Conservation (phyloP, 1,140 invertebrate genomes). For the Chironomus tepperi region DNA sequence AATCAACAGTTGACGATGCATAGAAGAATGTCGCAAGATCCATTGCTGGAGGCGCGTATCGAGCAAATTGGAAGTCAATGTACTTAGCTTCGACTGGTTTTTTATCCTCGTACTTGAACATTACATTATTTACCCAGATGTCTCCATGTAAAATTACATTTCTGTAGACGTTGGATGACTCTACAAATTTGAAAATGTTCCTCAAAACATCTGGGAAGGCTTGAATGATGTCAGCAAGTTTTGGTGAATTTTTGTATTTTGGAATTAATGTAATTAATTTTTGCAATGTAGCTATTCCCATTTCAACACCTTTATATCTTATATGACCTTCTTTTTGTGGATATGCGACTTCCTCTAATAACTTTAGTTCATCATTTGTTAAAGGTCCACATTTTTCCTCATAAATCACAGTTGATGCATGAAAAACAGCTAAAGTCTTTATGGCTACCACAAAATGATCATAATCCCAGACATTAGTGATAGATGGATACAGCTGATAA, state of each 20-base stretch:
- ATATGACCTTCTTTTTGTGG: constrained; percentile 34
- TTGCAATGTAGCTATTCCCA: constrained; percentile 39
- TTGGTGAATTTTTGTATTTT: constrained; percentile 31
- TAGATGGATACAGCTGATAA: constrained; percentile 34
- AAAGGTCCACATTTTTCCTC: constrained; percentile 41
- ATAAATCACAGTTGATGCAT: constrained; percentile 46
- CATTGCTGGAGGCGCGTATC: constrained; percentile 45
- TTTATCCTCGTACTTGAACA: constrained; percentile 46
- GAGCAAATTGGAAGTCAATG: constrained; percentile 53
- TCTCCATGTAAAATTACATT: constrained; percentile 53
- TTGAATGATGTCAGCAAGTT: constrained; percentile 33
- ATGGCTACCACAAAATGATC: constrained; percentile 44
- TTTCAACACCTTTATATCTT: constrained; percentile 39
- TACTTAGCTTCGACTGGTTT: constrained; percentile 42
- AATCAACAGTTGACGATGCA: constrained; percentile 42
- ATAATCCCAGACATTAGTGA: constrained; percentile 40
- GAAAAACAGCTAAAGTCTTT: constrained; percentile 44
- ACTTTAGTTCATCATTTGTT: constrained; percentile 40
- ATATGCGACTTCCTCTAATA: constrained; percentile 46
- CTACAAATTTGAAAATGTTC: constrained; percentile 39
- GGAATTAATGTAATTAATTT: constrained; percentile 41
- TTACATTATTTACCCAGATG: constrained; percentile 53
- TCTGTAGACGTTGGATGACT: constrained; percentile 42
- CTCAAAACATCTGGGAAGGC: constrained; percentile 39
- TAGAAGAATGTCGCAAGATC: constrained; percentile 46